Evolutionary conservation across 2,113 vertebrate genomes (phyloP).

Genomic region (Crotalus horridus): DNA sequence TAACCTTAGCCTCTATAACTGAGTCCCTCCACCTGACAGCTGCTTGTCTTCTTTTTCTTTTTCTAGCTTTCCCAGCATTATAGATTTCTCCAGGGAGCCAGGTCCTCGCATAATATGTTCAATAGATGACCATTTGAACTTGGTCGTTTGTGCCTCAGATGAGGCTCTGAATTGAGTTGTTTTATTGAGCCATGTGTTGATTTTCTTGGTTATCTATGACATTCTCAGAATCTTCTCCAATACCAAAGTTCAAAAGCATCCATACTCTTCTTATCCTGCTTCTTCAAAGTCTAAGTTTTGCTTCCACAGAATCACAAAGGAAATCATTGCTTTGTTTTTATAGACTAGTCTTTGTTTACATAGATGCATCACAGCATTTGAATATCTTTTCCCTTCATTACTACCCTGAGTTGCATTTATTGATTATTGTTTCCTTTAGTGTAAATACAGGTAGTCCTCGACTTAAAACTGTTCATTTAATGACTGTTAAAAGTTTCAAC

Average conservation of each 20-base stretch:
- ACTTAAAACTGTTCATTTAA: too few species aligned
- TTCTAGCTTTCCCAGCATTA: background rate
- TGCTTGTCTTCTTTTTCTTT: background rate
- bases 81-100: background rate
- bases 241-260: background rate
- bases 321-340: background rate
- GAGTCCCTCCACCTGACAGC: background rate
- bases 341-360: background rate
- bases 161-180: background rate
- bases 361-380: background rate
- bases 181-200: background rate
- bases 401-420: background rate
- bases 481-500: too few species aligned
- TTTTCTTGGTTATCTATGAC: background rate
- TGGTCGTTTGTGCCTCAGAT: background rate
- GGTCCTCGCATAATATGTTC: background rate
- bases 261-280: background rate
- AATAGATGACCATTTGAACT: background rate
- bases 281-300: background rate
- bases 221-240: background rate
- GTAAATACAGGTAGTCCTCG: background rate
- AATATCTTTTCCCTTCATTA: background rate
- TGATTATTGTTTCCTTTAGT: background rate
- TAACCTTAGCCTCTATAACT: background rate
- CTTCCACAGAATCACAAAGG: background rate